Evolutionary conservation across 2,888 invertebrate genomes (phyloP).

Genomic region (Ormyrus rosae): DNA sequence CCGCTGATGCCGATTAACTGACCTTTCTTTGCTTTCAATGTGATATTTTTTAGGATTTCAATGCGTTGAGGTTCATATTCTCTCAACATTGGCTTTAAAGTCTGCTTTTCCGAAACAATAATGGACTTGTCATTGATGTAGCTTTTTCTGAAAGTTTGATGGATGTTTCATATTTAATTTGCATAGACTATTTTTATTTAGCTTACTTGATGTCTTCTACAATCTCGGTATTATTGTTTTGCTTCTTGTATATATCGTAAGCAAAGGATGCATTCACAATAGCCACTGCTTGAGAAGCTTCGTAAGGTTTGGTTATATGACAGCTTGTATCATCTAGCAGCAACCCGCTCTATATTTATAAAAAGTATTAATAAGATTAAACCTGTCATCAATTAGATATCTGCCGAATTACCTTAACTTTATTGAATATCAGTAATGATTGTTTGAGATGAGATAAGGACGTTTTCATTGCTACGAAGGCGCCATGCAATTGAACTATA

Average conservation of each 20-base stretch:
- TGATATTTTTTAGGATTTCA: slow-evolving; percentile 67
- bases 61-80: slow-evolving; percentile 57
- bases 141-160: neutral
- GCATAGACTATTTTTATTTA: neutral
- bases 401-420: slow-evolving; percentile 68
- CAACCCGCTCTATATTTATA: slow-evolving; percentile 72
- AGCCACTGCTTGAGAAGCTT: slow-evolving; percentile 76
- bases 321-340: slow-evolving; percentile 76
- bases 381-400: slow-evolving; percentile 5
- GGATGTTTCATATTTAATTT: slow-evolving; percentile 9
- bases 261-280: slow-evolving; percentile 77
- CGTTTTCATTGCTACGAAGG: slow-evolving; percentile 68
- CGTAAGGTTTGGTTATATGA: slow-evolving; percentile 74
- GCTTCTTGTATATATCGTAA: slow-evolving; percentile 64
- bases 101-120: slow-evolving; percentile 30
- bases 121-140: neutral
- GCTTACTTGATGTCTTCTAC: slow-evolving; percentile 1
- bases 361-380: slow-evolving; percentile 33
- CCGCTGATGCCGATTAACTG: slow-evolving; percentile 79
- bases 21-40: slow-evolving; percentile 73
- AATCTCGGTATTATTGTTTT: slow-evolving; percentile 5
- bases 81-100: neutral
- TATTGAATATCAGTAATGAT: slow-evolving; percentile 65
- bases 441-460: slow-evolving; percentile 69
- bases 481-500: slow-evolving; percentile 70